Evolutionary conservation across 2,113 vertebrate genomes (phyloP).

Genomic region (Thinocorus orbignyianus): DNA sequence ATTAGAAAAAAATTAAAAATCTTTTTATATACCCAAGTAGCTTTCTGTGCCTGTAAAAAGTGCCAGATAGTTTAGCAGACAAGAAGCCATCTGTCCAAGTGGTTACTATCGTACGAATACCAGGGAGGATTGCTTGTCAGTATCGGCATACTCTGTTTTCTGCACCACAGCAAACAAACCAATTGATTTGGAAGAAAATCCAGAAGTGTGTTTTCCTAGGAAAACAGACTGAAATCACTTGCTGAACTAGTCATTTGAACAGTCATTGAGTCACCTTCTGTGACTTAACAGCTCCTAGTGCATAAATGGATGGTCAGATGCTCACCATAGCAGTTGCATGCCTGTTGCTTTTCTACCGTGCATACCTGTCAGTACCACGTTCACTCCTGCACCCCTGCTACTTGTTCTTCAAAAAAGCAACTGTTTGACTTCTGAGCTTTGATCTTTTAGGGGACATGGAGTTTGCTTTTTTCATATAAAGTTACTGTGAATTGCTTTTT

Average conservation of each 20-base stretch:
- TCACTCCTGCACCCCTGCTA: neutral
- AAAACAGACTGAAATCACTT: neutral
- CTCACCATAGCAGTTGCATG: neutral
- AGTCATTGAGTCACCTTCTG: neutral
- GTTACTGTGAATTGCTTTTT: neutral
- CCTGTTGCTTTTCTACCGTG: neutral
- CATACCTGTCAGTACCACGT: fast-evolving
- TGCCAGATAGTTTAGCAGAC: neutral
- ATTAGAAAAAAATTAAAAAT: neutral
- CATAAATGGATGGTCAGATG: neutral
- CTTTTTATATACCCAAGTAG: neutral
- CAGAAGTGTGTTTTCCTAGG: neutral
- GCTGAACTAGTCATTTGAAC: neutral
- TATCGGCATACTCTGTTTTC: neutral
- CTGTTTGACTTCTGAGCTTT: neutral
- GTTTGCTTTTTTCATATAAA: neutral
- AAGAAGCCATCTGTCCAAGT: neutral
- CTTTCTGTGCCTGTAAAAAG: neutral
- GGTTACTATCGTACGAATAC: neutral
- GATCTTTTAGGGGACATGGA: neutral
- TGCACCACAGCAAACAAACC: neutral
- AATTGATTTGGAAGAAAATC: neutral
- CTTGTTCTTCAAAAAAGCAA: neutral
- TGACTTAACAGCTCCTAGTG: neutral
- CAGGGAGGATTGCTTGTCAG: neutral